Conservation (phyloP, 2,797 vertebrate genomes). For the Danio aesculapii region DNA sequence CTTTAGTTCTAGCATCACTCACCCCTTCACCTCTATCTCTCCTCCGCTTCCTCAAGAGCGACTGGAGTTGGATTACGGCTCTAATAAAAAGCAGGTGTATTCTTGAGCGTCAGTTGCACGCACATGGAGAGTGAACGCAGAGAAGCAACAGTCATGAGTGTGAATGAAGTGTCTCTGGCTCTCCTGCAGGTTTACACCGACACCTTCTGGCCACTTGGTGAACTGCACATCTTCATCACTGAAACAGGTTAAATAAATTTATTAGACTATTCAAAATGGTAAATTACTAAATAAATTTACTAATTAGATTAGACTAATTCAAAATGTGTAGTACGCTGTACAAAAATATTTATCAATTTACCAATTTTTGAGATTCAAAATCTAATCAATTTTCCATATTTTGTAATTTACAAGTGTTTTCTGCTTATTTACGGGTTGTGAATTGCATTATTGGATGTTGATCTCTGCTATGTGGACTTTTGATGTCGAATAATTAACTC, state of each 20-base stretch:
- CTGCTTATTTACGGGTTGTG: too few relatives aligned
- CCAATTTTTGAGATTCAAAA: too few relatives aligned
- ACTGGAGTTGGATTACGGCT: slow-evolving; percentile 37
- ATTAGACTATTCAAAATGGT: too few relatives aligned
- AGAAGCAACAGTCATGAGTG: not conserved
- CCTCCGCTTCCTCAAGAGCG: slow-evolving; percentile 29
- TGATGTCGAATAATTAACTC: too few relatives aligned
- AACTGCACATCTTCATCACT: not conserved
- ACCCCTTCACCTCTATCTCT: slow-evolving; percentile 49
- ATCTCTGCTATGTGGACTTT: too few relatives aligned
- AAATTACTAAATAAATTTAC: too few relatives aligned
- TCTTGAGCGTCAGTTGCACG: slow-evolving; percentile 34
- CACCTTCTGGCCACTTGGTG: slow-evolving; percentile 17
- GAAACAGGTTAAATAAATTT: not conserved
- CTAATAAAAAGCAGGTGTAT: slow-evolving; percentile 46
- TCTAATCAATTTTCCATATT: too few relatives aligned
- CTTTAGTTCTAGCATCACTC: slow-evolving; percentile 22
- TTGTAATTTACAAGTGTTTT: too few relatives aligned
- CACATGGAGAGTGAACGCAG: slow-evolving; percentile 29
- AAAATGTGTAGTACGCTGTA: too few relatives aligned
- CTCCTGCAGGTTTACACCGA: slow-evolving; percentile 14
- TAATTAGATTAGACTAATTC: too few relatives aligned
- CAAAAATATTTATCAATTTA: too few relatives aligned
- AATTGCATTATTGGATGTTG: too few relatives aligned
- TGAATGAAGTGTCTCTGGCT: not conserved